A percentile compares a stretch with the other conserved stretches of the same genome.
Evolutionary conservation across 2,797 vertebrate genomes (phyloP).

Genomic region (Arremon brunneinucha): DNA sequence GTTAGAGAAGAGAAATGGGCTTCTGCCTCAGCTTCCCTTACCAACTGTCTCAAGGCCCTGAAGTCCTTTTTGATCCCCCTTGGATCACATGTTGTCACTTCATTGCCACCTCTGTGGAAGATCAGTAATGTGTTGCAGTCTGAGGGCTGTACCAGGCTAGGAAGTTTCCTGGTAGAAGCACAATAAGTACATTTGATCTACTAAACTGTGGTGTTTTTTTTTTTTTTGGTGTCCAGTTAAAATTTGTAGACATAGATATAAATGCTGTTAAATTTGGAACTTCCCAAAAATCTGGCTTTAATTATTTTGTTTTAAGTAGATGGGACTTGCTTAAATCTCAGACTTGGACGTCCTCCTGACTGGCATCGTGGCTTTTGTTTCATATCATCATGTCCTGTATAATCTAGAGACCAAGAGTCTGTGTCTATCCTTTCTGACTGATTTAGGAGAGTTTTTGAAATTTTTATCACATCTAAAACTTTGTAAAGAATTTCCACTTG

Average conservation of each 20-base stretch:
- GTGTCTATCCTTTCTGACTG: not conserved
- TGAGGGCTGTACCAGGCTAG: not conserved
- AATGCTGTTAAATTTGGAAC: not conserved
- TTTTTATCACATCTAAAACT: not conserved
- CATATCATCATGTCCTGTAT: not conserved
- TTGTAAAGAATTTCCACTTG: not conserved
- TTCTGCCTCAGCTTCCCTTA: not conserved
- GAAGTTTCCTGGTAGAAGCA: not conserved
- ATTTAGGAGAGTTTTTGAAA: not conserved
- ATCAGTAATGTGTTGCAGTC: not conserved
- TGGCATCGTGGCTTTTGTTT: not conserved
- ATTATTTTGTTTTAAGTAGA: not conserved
- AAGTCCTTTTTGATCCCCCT: not conserved
- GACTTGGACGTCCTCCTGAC: not conserved
- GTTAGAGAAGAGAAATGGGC: not conserved
- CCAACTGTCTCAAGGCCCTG: not conserved
- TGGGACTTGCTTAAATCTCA: not conserved
- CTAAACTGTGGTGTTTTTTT: not conserved
- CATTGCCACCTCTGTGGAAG: accelerated
- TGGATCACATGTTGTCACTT: not conserved
- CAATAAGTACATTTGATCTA: not conserved
- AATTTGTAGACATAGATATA: not conserved
- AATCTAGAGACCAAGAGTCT: not conserved
- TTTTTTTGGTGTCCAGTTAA: not conserved
- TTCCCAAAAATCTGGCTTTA: not conserved